These are phyloP conservation scores for Oscheius onirici DNA, from an alignment of 2,888 invertebrate species.

Conservation along the genomic window DNA sequence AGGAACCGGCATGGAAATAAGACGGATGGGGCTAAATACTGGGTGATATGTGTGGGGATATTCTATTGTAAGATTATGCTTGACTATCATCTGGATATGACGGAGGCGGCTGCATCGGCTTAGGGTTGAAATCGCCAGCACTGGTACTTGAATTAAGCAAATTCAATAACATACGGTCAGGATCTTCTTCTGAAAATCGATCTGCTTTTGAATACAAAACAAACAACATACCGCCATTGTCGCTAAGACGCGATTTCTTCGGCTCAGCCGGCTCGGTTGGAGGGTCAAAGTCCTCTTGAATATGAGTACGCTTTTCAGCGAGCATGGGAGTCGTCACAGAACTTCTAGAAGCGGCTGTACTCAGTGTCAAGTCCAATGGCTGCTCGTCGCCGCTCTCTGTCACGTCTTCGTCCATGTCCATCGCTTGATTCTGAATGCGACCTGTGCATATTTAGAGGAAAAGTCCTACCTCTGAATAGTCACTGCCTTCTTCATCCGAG, in stretches of 20 bases:
- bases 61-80: conserved; percentile 19
- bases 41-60: not conserved
- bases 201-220: not conserved
- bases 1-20: conserved; percentile 7
- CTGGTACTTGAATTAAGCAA: conserved; percentile 18
- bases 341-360: not conserved
- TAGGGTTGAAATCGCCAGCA: conserved; percentile 10
- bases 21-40: not conserved
- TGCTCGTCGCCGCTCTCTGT: not conserved
- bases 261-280: conserved; percentile 7
- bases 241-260: conserved; percentile 20
- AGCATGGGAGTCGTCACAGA: conserved; percentile 22
- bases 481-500: too few relatives aligned
- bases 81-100: not conserved
- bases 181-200: not conserved
- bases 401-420: too few relatives aligned
- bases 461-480: too few relatives aligned
- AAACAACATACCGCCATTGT: not conserved
- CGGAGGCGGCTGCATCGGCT: not conserved
- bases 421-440: too few relatives aligned
- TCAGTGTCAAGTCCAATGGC: conserved; percentile 20
- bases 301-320: conserved; percentile 17
- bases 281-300: conserved; percentile 6
- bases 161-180: not conserved
- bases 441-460: too few relatives aligned